These are phyloP conservation scores for Drosophila sulfurigaster DNA, from an alignment of 1,140 invertebrate genomes.

Conservation along the genomic window DNA sequence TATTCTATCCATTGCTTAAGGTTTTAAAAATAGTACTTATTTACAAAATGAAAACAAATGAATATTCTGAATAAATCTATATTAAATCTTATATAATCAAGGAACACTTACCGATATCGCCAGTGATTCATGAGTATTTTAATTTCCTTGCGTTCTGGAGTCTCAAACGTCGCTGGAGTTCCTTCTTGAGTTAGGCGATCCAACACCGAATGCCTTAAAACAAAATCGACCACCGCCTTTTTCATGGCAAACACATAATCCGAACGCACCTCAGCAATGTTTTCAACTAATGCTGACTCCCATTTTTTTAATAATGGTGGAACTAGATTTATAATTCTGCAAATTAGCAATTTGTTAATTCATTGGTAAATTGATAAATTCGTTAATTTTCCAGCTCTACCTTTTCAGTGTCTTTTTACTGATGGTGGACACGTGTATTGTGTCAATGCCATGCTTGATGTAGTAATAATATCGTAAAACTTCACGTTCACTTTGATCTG, in stretches of 20 bases:
- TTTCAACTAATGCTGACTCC: constrained; percentile 86
- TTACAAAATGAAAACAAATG: no score
- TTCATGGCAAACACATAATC: constrained; percentile 94
- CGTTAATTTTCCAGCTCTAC: constrained; percentile 70
- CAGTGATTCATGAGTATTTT: constrained; percentile 76
- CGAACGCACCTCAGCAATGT: constrained; percentile 89
- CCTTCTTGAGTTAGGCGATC: constrained; percentile 61
- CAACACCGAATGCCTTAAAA: constrained; percentile 89
- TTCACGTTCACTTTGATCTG: constrained; percentile 88
- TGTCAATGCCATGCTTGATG: constrained; percentile 94
- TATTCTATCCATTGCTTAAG: no score
- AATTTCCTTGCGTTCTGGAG: constrained; percentile 87
- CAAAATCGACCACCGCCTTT: constrained; percentile 95
- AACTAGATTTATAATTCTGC: constrained; percentile 85
- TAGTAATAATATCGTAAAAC: constrained; percentile 95
- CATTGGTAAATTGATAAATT: not conserved
- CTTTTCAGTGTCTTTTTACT: constrained; percentile 87
- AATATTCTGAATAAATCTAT: no score
- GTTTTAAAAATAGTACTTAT: no score
- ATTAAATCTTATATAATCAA: no score
- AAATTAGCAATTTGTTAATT: not conserved
- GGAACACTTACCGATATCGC: constrained; percentile 77
- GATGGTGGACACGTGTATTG: constrained; percentile 93
- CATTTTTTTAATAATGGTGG: constrained; percentile 87
- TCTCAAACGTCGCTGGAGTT: constrained; percentile 84